Percentiles rank a stretch among this genome's conserved stretches.
Evolutionary conservation across 2,888 invertebrate species (phyloP).

Genomic region (Lycophotia porphyrea): DNA sequence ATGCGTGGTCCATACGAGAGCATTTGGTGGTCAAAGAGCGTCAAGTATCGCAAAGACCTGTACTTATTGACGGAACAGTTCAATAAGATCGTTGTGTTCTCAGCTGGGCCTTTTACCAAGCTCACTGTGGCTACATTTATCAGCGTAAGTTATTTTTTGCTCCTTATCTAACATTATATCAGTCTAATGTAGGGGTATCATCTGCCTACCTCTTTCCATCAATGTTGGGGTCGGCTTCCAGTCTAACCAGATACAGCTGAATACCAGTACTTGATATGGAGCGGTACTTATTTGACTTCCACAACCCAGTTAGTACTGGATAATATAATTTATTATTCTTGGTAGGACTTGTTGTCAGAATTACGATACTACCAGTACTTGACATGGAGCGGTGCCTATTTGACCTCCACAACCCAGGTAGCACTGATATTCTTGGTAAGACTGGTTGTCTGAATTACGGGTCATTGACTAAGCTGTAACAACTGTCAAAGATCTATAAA

Average conservation of each 20-base stretch:
- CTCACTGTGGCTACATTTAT: constrained; percentile 83
- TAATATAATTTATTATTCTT: too few relatives aligned
- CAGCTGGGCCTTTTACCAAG: constrained; percentile 81
- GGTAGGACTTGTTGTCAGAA: too few relatives aligned
- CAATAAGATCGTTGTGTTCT: constrained; percentile 76
- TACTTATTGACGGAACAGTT: constrained; percentile 76
- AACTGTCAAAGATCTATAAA: background rate
- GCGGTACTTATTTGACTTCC: too few relatives aligned
- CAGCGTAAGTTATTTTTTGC: constrained; percentile 70
- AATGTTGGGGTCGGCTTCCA: background rate
- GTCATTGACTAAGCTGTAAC: background rate
- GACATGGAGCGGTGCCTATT: background rate
- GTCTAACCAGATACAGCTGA: background rate
- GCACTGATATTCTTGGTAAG: background rate
- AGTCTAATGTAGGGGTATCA: background rate
- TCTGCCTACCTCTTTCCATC: background rate
- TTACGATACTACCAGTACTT: background rate
- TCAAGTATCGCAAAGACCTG: constrained; percentile 71
- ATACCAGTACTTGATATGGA: background rate
- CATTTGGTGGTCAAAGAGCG: constrained; percentile 74
- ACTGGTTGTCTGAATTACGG: background rate
- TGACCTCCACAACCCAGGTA: background rate
- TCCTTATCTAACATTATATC: background rate
- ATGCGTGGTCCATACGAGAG: constrained; percentile 81
- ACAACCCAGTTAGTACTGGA: too few relatives aligned